A percentile compares a stretch with the other conserved stretches of the same genome.
Conservation (phyloP, 2,797 vertebrate genomes). For the Helicolenus hilgendorfi region DNA sequence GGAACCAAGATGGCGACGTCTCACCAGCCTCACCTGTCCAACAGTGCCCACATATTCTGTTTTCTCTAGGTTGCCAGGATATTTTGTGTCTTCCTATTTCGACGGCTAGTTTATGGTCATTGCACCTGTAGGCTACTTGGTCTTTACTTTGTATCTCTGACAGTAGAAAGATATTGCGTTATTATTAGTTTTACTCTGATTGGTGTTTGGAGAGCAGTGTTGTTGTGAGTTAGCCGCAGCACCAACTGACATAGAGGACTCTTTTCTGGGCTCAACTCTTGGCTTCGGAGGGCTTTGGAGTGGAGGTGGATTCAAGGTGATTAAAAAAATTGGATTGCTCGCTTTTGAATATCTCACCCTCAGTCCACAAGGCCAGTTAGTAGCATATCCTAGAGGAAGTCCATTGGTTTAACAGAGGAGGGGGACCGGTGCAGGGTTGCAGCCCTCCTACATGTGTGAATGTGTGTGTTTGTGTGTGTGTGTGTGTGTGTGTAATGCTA, state of each 20-base stretch:
- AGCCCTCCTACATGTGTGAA: slow-evolving; percentile 46
- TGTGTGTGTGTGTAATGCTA: slow-evolving; percentile 54
- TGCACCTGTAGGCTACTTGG: neutral
- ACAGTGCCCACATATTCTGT: neutral
- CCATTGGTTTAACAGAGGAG: slow-evolving; percentile 27
- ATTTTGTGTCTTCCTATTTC: neutral
- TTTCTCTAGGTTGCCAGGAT: neutral
- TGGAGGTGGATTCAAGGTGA: neutral
- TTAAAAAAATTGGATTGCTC: neutral
- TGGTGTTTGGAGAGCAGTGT: neutral
- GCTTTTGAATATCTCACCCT: neutral
- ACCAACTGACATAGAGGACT: neutral
- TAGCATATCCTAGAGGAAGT: slow-evolving; percentile 19
- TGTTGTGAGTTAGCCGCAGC: neutral
- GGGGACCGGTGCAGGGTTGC: slow-evolving; percentile 45
- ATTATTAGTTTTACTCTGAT: neutral
- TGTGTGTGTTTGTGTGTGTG: slow-evolving; percentile 23
- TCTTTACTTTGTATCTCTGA: neutral
- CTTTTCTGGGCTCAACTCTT: neutral
- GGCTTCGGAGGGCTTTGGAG: neutral
- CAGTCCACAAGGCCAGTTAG: slow-evolving; percentile 11
- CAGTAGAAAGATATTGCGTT: neutral
- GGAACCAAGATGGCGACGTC: neutral
- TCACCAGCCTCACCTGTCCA: too few relatives aligned
- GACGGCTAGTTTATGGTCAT: neutral